A percentile compares a stretch with the other conserved stretches of the same genome.
Evolutionary conservation across 2,888 invertebrate genomes (phyloP).

Genomic region (Chaitophorus viminalis): DNA sequence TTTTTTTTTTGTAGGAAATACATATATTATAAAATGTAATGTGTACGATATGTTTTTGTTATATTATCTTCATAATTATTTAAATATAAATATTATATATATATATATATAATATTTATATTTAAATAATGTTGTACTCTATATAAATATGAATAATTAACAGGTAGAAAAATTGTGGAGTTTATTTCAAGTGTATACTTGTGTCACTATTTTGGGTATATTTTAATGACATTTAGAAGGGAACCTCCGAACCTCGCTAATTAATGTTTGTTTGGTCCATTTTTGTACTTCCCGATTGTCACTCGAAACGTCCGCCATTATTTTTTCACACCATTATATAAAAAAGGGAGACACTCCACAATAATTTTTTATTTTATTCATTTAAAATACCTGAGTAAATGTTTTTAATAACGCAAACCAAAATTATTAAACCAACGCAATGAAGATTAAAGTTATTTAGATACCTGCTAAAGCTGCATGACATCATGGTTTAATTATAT

Average conservation of each 20-base stretch:
- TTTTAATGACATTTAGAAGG: conserved; percentile 42
- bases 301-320: conserved; percentile 23
- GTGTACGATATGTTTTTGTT: no score
- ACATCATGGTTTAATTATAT: conserved; percentile 23
- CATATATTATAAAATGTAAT: no score
- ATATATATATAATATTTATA: no score
- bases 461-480: background rate
- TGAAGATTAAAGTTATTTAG: background rate
- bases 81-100: no score
- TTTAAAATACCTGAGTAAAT: conserved; percentile 44
- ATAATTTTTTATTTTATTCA: conserved; percentile 41
- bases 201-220: conserved; percentile 13
- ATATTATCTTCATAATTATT: no score
- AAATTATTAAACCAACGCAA: conserved; percentile 12
- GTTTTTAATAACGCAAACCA: conserved; percentile 43
- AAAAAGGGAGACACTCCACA: background rate
- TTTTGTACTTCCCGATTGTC: background rate
- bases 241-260: conserved; percentile 7
- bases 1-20: background rate
- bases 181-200: conserved; percentile 8
- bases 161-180: background rate
- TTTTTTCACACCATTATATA: background rate
- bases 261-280: conserved; percentile 43
- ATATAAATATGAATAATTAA: conserved; percentile 1
- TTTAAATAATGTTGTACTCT: background rate